phyloP scores from a whole-genome alignment of 1,140 invertebrate species.

The Bombus confusus region DNA sequence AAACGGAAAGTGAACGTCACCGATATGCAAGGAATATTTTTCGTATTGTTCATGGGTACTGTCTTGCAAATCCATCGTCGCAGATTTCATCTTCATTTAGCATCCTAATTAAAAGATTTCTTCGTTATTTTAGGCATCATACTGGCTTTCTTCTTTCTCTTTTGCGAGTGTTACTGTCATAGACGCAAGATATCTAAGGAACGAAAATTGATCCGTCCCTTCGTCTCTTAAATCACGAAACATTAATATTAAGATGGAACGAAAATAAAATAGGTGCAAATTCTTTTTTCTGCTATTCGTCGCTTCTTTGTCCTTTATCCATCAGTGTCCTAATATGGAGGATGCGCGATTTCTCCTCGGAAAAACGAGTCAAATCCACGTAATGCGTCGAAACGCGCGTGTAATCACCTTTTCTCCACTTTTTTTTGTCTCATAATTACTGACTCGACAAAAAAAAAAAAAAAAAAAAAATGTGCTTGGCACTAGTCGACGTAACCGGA shows the following conservation, averaged over 20 bases:
- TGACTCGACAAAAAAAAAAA: background rate
- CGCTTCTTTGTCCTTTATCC: background rate
- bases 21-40: conserved; percentile 96
- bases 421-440: background rate
- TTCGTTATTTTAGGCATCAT: conserved; percentile 82
- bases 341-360: background rate
- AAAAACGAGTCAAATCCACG: background rate
- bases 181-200: conserved; percentile 81
- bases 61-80: background rate
- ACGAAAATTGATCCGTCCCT: conserved; percentile 84
- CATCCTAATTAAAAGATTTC: no score
- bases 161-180: conserved; percentile 83
- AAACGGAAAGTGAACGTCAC: conserved; percentile 93
- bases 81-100: background rate
- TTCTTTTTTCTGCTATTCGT: no score
- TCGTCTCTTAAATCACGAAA: conserved; percentile 78
- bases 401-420: background rate
- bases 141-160: conserved; percentile 81
- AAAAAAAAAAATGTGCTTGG: background rate
- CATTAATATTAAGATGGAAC: background rate
- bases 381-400: no score
- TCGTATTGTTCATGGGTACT: conserved; percentile 89
- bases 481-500: background rate
- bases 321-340: background rate
- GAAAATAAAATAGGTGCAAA: background rate